Base-by-base conservation (phyloP, 1,140 invertebrate species). In the Drosophila navojoa region DNA sequence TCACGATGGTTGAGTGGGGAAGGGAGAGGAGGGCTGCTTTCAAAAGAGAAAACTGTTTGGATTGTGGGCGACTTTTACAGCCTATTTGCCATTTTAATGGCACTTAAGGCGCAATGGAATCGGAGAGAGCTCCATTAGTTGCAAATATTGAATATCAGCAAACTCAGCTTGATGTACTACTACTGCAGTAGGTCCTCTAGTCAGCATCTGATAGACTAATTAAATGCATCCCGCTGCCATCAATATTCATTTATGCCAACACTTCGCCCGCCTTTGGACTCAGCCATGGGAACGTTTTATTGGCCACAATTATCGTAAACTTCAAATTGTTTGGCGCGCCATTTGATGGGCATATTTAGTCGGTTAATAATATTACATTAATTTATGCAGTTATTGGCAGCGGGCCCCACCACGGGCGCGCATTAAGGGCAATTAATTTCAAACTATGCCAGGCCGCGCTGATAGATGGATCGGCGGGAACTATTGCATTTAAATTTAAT, bases 11-110 rank as follows among this genome's bases (percentile, higher is more conserved):
- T n/a, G n/a, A n/a, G n/a, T n/a, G n/a, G n/a, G n/a, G n/a, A n/a
- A n/a, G 19, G 19, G 19, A 22, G 19, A 1, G 19, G 19, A 22
- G 40, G 22, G 49, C 35, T 55, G 54, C 22, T 62, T 60, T 44
- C 47, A 35, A 52, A 59, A 47, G 54, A 54, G 52, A 47, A 42
- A 59, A 42, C 25, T 10, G 55, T 42, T 59, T 42, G 47, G 52
- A 58, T 54, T 32, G 42, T 29, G 45, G 27, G 47, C 35, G 13
- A 9, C 54, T 68, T n/a, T 45, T 32, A 25, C 47, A 53, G 75
- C 50, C 76, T 73, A 80, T 86, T 87, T 76, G 71, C 76, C 67
- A 76, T 87, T 89, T 89, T 80, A 90, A 89, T 90, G 84, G 84
- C 77, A 80, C 84, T 89, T 89, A 90, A 90, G 84, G 74, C 78